phyloP scores from a whole-genome alignment of 2,797 vertebrate species.

The Heterohyrax brucei region DNA sequence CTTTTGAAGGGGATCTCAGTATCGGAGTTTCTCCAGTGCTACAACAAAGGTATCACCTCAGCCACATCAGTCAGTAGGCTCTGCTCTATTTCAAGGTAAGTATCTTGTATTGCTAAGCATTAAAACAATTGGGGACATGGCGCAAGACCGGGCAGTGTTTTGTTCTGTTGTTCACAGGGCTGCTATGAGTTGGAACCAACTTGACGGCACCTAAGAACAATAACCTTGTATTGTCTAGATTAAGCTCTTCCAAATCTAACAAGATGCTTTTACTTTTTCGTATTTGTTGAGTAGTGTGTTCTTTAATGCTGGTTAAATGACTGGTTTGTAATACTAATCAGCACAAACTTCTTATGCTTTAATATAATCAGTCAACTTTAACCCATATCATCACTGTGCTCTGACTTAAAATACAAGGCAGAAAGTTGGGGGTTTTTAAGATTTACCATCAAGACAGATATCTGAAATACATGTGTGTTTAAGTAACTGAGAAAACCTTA shows the following conservation, averaged over 20 bases:
- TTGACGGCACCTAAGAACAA: too few species aligned
- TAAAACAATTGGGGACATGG: too few species aligned
- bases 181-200: too few species aligned
- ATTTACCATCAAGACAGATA: conserved; percentile 39
- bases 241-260: conserved; percentile 37
- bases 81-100: conserved; percentile 25
- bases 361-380: conserved; percentile 60
- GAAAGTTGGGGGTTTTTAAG: conserved; percentile 31
- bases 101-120: neutral
- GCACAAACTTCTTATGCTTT: conserved; percentile 43
- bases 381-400: neutral
- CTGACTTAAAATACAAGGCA: conserved; percentile 56
- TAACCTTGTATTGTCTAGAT: neutral
- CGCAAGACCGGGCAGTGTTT: too few species aligned
- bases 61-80: neutral
- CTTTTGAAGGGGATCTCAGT: conserved; percentile 34
- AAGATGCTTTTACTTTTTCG: conserved; percentile 57
- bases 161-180: too few species aligned
- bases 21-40: conserved; percentile 21
- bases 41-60: conserved; percentile 37
- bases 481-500: conserved; percentile 59
- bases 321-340: conserved; percentile 33
- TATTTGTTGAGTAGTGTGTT: neutral
- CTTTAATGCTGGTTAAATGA: conserved; percentile 49
- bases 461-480: conserved; percentile 39